Evolutionary conservation across 2,888 invertebrate species (phyloP), one percentile per base, ranked within the genome.

Genomic region (Drosophila rellima): DNA sequence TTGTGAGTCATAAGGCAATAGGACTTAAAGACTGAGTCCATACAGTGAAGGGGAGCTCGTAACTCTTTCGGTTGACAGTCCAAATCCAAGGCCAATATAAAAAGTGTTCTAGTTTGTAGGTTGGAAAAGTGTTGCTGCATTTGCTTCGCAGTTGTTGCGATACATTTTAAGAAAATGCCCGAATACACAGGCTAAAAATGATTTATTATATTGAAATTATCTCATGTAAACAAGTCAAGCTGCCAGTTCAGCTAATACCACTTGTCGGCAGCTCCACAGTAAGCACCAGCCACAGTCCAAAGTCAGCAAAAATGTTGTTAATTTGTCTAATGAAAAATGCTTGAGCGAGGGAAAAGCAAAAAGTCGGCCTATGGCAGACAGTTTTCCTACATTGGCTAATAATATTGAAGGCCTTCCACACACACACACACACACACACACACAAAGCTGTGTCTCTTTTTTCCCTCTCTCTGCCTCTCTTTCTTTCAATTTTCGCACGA

Each of bases 201-300:
- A 90, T 90, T 89, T 89, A 90, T 89, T 89, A 90, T 82, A 78
- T 81, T 74, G 85, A 79, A 84, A 88, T 90, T 90, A 91, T 90
- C 92, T 90, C 83, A 67, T 89, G 91, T 91, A 91, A 91, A 91
- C 91, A 91, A 91, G 91, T 90, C 83, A 87, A 89, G 82, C 90
- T 89, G 87, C 80, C 84, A 77, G 73, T 70, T 78, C 67, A 72
- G 78, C 89, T 89, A 90, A 90, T 83, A 66, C 86, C 86, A 89
- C 81, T 90, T 89, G 90, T 89, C 83, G 75, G 72, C 72, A 48
- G 45, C 42, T 51, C 60, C 51, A 33, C 39, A 17, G 26, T 23
- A 33, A 29, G 13, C 55, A 62, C 60, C 66, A 62, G 75, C 47
- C 54, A 52, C 52, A 56, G 56, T 54, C 61, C 35, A 76, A 76